These are phyloP conservation scores for Chunga burmeisteri DNA, from an alignment of 2,113 vertebrate species.

Conservation along the genomic window DNA sequence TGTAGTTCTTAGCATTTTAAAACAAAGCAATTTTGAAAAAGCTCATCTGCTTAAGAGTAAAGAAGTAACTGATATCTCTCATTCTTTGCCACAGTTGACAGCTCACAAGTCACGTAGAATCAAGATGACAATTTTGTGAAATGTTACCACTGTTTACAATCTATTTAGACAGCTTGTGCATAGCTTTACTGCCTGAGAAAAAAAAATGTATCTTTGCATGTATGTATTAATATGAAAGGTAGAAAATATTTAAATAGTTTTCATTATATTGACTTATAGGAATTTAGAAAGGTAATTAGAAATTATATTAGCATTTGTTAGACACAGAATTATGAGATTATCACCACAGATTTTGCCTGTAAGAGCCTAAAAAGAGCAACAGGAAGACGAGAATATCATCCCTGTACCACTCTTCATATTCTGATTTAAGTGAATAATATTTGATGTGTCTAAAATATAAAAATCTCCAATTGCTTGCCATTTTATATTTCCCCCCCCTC, in stretches of 20 bases:
- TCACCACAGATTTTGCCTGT: not conserved
- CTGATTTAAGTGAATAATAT: not conserved
- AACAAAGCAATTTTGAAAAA: not conserved
- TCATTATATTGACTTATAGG: not conserved
- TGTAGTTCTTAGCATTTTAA: not conserved
- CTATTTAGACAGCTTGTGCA: not conserved
- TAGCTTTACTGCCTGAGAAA: not conserved
- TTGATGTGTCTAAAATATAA: not conserved
- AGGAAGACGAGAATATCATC: not conserved
- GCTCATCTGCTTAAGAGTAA: not conserved
- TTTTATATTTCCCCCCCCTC: not conserved
- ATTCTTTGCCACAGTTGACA: not conserved
- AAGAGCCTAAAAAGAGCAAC: not conserved
- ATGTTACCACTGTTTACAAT: not conserved
- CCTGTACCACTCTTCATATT: not conserved
- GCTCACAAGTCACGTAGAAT: not conserved
- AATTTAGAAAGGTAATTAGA: not conserved
- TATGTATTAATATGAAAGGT: not conserved
- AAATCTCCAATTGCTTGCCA: not conserved
- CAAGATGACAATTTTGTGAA: not conserved
- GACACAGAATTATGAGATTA: not conserved
- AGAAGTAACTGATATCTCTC: not conserved
- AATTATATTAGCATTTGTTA: not conserved
- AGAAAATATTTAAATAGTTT: not conserved
- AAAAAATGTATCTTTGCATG: slow-evolving; percentile 31